A percentile compares a stretch with the other conserved stretches of the same genome.
Evolutionary conservation across 2,113 vertebrate species (phyloP).

Genomic region (Misgurnus mizolepis): DNA sequence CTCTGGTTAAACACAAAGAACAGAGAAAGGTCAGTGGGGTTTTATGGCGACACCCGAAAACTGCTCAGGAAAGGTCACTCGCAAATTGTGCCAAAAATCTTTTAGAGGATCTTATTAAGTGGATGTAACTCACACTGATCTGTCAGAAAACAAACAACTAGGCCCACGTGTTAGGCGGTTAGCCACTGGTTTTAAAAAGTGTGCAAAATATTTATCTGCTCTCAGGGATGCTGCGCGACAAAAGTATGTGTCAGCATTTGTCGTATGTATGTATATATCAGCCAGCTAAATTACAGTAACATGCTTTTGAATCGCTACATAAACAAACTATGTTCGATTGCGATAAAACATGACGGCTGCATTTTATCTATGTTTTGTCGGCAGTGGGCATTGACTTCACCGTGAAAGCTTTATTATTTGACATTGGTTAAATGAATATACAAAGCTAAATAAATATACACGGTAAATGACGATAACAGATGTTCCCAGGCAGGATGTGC

Average conservation of each 20-base stretch:
- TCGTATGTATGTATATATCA: background rate
- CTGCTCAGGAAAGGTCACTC: slow-evolving; percentile 33
- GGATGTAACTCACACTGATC: slow-evolving; percentile 35
- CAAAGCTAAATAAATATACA: too few relatives aligned
- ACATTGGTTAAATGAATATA: too few relatives aligned
- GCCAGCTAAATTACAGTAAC: background rate
- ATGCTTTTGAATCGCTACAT: background rate
- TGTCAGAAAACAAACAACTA: slow-evolving; percentile 31
- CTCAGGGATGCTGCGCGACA: background rate
- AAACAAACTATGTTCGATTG: background rate
- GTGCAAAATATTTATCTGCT: slow-evolving; percentile 25
- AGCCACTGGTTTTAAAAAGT: slow-evolving; percentile 7
- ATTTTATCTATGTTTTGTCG: background rate
- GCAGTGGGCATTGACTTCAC: too few relatives aligned
- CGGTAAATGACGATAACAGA: background rate
- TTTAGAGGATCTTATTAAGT: slow-evolving; percentile 22
- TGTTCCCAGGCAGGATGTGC: background rate
- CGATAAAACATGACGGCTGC: background rate
- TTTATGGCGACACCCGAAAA: slow-evolving; percentile 46
- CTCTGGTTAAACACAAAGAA: slow-evolving; percentile 44
- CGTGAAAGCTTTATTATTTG: too few relatives aligned
- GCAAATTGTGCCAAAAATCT: slow-evolving; percentile 29
- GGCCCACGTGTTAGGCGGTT: slow-evolving; percentile 10
- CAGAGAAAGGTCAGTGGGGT: slow-evolving; percentile 48
- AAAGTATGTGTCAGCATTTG: background rate